Evolutionary conservation across 2,797 vertebrate species (phyloP).

Genomic region (Percopsis omiscomaycus): DNA sequence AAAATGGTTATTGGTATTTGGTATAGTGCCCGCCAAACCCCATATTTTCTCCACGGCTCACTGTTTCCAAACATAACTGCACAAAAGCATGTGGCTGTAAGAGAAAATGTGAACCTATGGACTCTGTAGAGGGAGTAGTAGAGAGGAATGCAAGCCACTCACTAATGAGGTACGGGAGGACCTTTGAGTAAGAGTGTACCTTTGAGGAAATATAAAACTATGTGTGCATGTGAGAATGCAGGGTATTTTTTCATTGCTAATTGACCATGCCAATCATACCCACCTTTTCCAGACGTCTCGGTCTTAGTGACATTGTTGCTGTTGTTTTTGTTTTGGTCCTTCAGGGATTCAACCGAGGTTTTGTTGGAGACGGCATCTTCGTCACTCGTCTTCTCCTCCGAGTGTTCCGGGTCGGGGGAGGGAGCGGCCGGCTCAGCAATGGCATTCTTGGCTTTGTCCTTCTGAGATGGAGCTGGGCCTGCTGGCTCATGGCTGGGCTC

Average conservation of each 20-base stretch:
- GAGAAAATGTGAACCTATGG: too few species aligned
- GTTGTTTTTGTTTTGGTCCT: slow-evolving; percentile 65
- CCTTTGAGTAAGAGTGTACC: too few species aligned
- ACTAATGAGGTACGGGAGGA: too few species aligned
- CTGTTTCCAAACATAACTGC: too few species aligned
- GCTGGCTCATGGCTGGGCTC: slow-evolving; percentile 42
- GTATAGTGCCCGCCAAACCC: background rate
- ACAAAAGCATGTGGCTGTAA: too few species aligned
- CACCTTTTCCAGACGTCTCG: slow-evolving; percentile 37
- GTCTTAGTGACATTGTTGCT: slow-evolving; percentile 47
- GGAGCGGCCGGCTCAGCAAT: slow-evolving; percentile 24
- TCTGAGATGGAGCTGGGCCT: slow-evolving; percentile 23
- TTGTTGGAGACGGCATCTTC: slow-evolving; percentile 50
- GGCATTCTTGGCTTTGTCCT: slow-evolving; percentile 39
- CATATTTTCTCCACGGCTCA: too few species aligned
- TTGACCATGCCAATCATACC: background rate
- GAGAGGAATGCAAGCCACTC: too few species aligned
- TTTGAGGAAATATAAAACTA: too few species aligned
- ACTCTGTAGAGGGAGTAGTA: too few species aligned
- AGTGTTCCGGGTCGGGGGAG: slow-evolving; percentile 17
- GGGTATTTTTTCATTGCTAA: too few species aligned
- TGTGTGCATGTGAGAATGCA: too few species aligned
- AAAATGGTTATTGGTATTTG: background rate
- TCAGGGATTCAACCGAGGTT: slow-evolving; percentile 66
- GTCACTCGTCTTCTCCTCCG: slow-evolving; percentile 55